Evolutionary conservation across 2,113 vertebrate species (phyloP).

Genomic region (Theristicus caerulescens): DNA sequence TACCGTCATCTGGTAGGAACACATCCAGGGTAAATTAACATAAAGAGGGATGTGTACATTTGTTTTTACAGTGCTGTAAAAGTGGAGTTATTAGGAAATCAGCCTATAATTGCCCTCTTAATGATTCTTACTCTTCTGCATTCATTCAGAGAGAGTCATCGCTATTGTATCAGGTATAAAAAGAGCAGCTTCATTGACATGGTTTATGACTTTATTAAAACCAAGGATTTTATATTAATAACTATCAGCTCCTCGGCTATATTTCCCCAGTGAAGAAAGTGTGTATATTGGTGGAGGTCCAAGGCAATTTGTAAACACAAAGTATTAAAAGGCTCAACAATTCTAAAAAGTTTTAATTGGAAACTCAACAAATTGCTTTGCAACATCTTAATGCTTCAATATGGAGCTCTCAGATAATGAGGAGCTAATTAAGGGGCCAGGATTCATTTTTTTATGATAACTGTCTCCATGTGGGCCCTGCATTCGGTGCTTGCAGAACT

Average conservation of each 20-base stretch:
- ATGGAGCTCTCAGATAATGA: background rate
- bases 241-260: background rate
- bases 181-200: background rate
- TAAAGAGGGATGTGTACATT: background rate
- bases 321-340: background rate
- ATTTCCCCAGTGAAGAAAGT: background rate
- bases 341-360: slow-evolving; percentile 12
- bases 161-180: background rate
- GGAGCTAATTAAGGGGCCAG: slow-evolving; percentile 33
- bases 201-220: slow-evolving; percentile 2
- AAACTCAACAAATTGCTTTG: background rate
- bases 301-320: slow-evolving; percentile 17
- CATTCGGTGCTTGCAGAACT: background rate
- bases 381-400: background rate
- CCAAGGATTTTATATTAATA: background rate
- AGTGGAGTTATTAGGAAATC: background rate
- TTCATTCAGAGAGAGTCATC: background rate
- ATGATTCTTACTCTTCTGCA: background rate
- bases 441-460: slow-evolving; percentile 10
- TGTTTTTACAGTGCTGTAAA: background rate
- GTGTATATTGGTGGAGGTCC: background rate
- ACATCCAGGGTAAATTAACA: background rate
- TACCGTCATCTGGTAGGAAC: background rate
- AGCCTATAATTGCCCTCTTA: background rate
- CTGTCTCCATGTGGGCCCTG: background rate